Evolutionary conservation across 2,888 invertebrate genomes (phyloP).

Genomic region (Malthinus flaveolus): DNA sequence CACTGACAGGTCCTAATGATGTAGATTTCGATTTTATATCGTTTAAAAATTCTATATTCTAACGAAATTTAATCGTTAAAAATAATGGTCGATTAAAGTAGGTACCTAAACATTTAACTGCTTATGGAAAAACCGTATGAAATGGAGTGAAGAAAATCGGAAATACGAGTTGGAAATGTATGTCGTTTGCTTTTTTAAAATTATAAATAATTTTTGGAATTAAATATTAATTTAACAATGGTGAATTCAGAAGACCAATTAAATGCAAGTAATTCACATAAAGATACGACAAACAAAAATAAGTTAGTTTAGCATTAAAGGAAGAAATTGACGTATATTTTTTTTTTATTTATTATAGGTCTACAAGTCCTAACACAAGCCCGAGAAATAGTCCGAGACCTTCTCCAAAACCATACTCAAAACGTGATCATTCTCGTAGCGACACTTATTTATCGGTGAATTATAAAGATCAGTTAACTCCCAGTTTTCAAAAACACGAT

Average conservation of each 20-base stretch:
- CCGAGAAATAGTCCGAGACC: slow-evolving; percentile 58
- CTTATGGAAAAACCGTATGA: not conserved
- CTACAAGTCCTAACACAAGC: slow-evolving; percentile 52
- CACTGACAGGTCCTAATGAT: too few relatives aligned
- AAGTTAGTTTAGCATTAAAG: slow-evolving; percentile 14
- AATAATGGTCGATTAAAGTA: too few relatives aligned
- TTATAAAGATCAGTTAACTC: slow-evolving; percentile 22
- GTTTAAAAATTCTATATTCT: too few relatives aligned
- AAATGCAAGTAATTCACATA: slow-evolving; percentile 20
- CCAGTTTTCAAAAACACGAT: slow-evolving; percentile 21
- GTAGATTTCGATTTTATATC: too few relatives aligned
- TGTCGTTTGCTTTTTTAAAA: not conserved
- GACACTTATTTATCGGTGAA: slow-evolving; percentile 37
- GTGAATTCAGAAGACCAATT: slow-evolving; percentile 16
- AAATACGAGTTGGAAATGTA: not conserved
- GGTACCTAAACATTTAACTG: too few relatives aligned
- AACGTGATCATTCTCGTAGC: slow-evolving; percentile 47
- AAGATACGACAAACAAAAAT: slow-evolving; percentile 15
- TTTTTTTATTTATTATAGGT: slow-evolving; percentile 35
- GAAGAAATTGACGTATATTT: not conserved
- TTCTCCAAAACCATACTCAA: slow-evolving; percentile 55
- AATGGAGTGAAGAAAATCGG: slow-evolving; percentile 1
- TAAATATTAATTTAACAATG: slow-evolving; percentile 9
- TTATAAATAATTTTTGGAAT: slow-evolving; percentile 1
- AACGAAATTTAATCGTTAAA: too few relatives aligned